A percentile compares a stretch with the other conserved stretches of the same genome.
These are phyloP conservation scores for Tor tambroides DNA, from an alignment of 2,113 vertebrate species.

Conservation along the genomic window DNA sequence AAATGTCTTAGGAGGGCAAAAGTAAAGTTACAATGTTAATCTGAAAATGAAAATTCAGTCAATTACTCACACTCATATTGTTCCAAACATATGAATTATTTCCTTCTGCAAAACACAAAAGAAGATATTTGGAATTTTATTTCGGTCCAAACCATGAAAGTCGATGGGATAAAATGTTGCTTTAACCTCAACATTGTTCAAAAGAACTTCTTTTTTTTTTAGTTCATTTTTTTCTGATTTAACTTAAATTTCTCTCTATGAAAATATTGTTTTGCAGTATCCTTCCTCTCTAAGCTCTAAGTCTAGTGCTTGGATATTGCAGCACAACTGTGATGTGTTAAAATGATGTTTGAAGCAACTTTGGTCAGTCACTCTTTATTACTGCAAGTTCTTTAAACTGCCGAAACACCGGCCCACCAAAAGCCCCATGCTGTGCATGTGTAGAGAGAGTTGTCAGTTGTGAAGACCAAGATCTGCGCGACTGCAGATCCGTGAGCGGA, in stretches of 20 bases:
- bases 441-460: neutral
- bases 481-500: slow-evolving; percentile 19
- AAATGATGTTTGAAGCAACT: neutral
- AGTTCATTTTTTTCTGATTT: neutral
- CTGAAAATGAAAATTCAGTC: neutral
- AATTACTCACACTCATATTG: neutral
- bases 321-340: neutral
- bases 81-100: neutral
- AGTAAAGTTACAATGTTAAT: neutral
- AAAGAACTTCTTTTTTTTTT: neutral
- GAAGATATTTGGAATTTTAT: neutral
- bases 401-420: neutral
- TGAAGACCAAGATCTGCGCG: slow-evolving; percentile 23
- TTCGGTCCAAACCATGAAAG: neutral
- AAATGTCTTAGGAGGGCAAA: neutral
- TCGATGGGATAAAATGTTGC: neutral
- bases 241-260: neutral
- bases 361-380: neutral
- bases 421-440: neutral
- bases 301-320: neutral
- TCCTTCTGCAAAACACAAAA: neutral
- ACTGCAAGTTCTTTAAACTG: slow-evolving; percentile 23
- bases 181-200: neutral
- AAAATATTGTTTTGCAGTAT: neutral
- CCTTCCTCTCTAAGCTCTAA: neutral